phyloP scores from a whole-genome alignment of 2,888 invertebrate species.

The Gortyna flavago region DNA sequence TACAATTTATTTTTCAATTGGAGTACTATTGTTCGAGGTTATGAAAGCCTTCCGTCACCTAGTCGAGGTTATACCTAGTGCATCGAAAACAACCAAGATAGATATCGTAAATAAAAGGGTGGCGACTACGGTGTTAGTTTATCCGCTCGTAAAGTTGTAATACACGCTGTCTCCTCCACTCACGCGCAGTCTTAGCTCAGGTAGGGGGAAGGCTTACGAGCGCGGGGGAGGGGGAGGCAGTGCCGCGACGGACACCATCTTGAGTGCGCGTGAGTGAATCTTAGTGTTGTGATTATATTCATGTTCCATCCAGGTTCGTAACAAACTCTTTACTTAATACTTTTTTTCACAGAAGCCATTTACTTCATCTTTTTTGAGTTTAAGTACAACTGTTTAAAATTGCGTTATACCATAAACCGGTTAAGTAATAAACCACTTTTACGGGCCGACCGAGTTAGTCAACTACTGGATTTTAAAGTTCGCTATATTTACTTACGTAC shows the following conservation, averaged over 20 bases:
- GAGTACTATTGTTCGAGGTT: too few relatives aligned
- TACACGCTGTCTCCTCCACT: slow-evolving; percentile 58
- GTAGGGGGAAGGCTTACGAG: slow-evolving; percentile 47
- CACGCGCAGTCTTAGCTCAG: slow-evolving; percentile 49
- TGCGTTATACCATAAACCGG: slow-evolving; percentile 56
- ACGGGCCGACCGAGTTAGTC: slow-evolving; percentile 67
- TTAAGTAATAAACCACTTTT: slow-evolving; percentile 70
- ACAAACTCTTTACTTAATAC: slow-evolving; percentile 42
- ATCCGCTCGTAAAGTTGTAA: slow-evolving; percentile 44
- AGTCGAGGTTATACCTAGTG: neutral
- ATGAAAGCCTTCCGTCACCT: neutral
- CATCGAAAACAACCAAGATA: slow-evolving; percentile 12
- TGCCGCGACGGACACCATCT: slow-evolving; percentile 62
- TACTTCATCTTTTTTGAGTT: neutral
- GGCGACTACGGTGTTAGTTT: slow-evolving; percentile 20
- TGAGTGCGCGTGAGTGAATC: slow-evolving; percentile 61
- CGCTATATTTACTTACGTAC: slow-evolving; percentile 64
- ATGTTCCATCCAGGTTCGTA: slow-evolving; percentile 67
- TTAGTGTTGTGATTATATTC: slow-evolving; percentile 61
- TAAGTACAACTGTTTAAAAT: slow-evolving; percentile 27
- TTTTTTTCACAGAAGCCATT: slow-evolving; percentile 20
- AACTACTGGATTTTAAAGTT: slow-evolving; percentile 67
- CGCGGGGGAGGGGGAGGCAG: slow-evolving; percentile 55
- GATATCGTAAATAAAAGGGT: slow-evolving; percentile 13
- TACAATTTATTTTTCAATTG: slow-evolving; percentile 1